Percentiles rank a stretch among this genome's conserved stretches.
phyloP scores from a whole-genome alignment of 2,888 invertebrate species.

The Cinara cedri region DNA sequence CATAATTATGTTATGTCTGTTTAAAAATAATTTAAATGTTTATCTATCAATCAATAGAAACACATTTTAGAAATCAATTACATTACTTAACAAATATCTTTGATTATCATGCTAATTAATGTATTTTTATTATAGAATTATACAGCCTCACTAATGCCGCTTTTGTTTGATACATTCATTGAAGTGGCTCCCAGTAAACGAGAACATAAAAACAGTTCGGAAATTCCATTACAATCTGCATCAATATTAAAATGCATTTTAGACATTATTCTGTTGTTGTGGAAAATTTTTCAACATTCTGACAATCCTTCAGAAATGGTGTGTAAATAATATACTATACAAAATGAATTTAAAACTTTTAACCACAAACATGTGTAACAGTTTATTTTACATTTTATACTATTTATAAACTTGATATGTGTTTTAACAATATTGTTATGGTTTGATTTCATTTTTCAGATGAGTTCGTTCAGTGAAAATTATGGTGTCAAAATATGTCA shows the following conservation, averaged over 20 bases:
- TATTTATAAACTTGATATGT: neutral
- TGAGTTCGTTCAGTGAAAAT: conserved; percentile 42
- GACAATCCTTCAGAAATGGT: conserved; percentile 56
- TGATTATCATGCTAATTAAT: neutral
- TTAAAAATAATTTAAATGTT: neutral
- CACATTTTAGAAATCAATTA: too few species aligned
- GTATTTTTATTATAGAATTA: conserved; percentile 68
- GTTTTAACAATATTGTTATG: neutral
- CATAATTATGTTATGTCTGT: neutral
- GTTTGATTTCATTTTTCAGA: conserved; percentile 20
- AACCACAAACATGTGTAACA: too few species aligned
- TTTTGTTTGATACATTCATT: conserved; percentile 83
- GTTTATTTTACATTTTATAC: neutral
- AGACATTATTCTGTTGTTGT: conserved; percentile 70
- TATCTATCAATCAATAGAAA: neutral
- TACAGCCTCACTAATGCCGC: conserved; percentile 73
- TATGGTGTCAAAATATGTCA: conserved; percentile 48
- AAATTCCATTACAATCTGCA: conserved; percentile 70
- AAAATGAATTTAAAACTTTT: too few species aligned
- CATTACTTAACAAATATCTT: neutral
- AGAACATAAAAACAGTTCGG: conserved; percentile 55
- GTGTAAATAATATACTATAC: conserved; percentile 22
- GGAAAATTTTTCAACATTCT: conserved; percentile 62
- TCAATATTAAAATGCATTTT: conserved; percentile 70
- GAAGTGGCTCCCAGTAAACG: conserved; percentile 71